Evolutionary conservation across 2,113 vertebrate species (phyloP), one percentile per base, ranked within the genome.

Genomic region (Brachirus orientalis): DNA sequence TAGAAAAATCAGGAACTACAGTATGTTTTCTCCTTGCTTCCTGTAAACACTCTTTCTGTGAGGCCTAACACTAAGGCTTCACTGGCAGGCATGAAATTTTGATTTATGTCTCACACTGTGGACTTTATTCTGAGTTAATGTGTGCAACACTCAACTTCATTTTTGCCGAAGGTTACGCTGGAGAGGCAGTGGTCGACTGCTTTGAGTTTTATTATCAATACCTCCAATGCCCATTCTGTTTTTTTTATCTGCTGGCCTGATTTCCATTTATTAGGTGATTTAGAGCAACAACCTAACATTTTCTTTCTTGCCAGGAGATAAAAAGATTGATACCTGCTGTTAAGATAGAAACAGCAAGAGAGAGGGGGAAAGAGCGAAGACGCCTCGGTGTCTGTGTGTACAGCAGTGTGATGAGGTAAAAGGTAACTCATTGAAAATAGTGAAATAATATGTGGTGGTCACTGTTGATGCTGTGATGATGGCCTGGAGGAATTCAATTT

Each of bases 31-130:
- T 13, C n/a, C n/a, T 10, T 33, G 46, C 52, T 66, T 70, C 43
- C 59, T 80, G 55, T 68, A 60, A 82, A 70, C 63, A 68, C 48
- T 45, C 55, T 12, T 6, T 28, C 35, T 40, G 46, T 65, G 47
- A 68, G 40, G 41, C 66, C 16, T 41, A 54, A 47, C 17, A 53
- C 17, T n/a, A n/a, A n/a, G n/a, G n/a, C n/a, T n/a, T n/a, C n/a
- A n/a, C n/a, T n/a, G n/a, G n/a, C n/a, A n/a, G n/a, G n/a, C n/a
- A n/a, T n/a, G n/a, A n/a, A n/a, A n/a, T 71, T 77, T 65, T 63
- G 55, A 83, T 77, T 74, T 68, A 12, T 48, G 70, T 61, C 43
- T 64, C 45, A 48, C 54, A 54, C 41, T 17, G 47, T 69, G 55
- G 33, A 70, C 52, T 48, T 76, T 71, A 28, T 73, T 74, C 19